These are phyloP conservation scores for Hoplodrina ambigua DNA, from an alignment of 2,888 invertebrate species.

Conservation along the genomic window DNA sequence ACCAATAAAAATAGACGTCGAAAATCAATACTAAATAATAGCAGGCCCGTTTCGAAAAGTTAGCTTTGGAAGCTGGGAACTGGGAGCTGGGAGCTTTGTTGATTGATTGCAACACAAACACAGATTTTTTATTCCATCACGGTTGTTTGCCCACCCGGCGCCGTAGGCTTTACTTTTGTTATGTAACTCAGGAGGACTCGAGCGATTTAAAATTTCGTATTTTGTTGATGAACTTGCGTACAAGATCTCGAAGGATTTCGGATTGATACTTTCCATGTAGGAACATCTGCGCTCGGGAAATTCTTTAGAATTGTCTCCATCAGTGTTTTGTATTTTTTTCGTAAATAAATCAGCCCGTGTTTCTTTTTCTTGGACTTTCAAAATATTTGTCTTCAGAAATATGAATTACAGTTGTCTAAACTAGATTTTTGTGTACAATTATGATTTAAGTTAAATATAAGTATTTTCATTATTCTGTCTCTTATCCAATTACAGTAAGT, in stretches of 20 bases:
- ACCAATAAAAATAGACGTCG: constrained; percentile 80
- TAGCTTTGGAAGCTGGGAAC: constrained; percentile 80
- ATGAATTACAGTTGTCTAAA: constrained; percentile 33
- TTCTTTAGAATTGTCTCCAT: constrained; percentile 46
- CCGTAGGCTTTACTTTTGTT: constrained; percentile 72
- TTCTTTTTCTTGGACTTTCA: constrained; percentile 31
- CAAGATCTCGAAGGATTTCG: constrained; percentile 52
- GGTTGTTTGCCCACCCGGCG: constrained; percentile 76
- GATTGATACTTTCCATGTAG: constrained; percentile 57
- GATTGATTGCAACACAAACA: constrained; percentile 89
- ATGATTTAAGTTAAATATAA: constrained; percentile 17
- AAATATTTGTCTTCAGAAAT: constrained; percentile 38
- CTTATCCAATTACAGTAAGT: constrained; percentile 6
- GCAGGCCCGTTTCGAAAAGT: constrained; percentile 79
- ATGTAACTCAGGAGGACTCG: constrained; percentile 64
- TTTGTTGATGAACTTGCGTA: constrained; percentile 63
- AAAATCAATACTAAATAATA: constrained; percentile 88
- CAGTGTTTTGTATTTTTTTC: constrained; percentile 35
- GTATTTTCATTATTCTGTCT: constrained; percentile 1
- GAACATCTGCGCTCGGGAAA: constrained; percentile 65
- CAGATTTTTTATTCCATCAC: constrained; percentile 82
- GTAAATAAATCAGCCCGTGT: constrained; percentile 51
- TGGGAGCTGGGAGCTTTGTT: constrained; percentile 81
- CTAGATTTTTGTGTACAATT: constrained; percentile 29
- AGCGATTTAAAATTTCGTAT: constrained; percentile 60